phyloP scores from a whole-genome alignment of 2,113 vertebrate genomes.

The Trematocara variabile region DNA sequence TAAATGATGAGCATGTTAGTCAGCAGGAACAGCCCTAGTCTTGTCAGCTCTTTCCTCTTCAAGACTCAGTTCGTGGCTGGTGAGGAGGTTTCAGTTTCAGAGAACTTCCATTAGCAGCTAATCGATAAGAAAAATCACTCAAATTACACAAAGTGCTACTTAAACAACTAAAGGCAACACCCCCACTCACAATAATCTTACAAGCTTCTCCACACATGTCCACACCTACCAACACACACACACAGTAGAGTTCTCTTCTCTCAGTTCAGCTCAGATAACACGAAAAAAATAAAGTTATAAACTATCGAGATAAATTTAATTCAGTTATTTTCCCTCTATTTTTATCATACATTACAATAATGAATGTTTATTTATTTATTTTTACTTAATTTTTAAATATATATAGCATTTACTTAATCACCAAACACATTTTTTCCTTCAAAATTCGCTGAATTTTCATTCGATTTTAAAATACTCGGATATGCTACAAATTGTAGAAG shows the following conservation, averaged over 20 bases:
- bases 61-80: no score
- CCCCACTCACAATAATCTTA: neutral
- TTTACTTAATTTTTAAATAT: neutral
- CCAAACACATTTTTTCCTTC: neutral
- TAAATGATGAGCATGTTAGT: neutral
- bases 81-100: neutral
- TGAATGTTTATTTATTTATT: neutral
- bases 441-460: neutral
- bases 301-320: neutral
- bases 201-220: neutral
- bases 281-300: neutral
- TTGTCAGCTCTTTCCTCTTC: neutral
- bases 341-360: neutral
- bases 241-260: rapidly evolving
- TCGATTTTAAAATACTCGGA: neutral
- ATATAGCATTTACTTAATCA: neutral
- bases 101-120: neutral
- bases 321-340: neutral
- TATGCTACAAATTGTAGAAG: neutral
- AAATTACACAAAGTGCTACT: neutral
- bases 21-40: neutral
- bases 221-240: neutral
- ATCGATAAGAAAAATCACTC: neutral
- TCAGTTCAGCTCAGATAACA: neutral
- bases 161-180: neutral